Percentiles rank a stretch among this genome's conserved stretches.
Conservation (phyloP, 2,797 vertebrate genomes). For the Pseudomugil tenellus region DNA sequence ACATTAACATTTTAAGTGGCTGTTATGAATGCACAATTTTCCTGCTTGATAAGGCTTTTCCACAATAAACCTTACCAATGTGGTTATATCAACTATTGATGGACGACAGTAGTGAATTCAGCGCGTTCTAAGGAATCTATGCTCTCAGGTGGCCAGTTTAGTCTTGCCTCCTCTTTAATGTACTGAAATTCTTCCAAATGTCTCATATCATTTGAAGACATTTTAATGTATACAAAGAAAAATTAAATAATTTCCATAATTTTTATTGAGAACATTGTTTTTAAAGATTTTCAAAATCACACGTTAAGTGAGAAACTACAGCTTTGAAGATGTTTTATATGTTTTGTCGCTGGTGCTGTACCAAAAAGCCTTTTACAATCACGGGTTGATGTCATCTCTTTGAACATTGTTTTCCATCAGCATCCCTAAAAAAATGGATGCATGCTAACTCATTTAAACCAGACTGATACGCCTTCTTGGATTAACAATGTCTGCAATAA, state of each 20-base stretch:
- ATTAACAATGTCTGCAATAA: background rate
- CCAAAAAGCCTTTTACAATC: background rate
- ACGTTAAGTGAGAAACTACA: background rate
- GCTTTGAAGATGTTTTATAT: background rate
- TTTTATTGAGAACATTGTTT: too few relatives aligned
- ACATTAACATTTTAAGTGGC: background rate
- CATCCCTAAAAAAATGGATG: background rate
- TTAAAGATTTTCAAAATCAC: too few relatives aligned
- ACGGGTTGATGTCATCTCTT: background rate
- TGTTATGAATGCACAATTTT: background rate
- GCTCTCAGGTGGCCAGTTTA: background rate
- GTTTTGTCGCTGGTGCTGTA: background rate
- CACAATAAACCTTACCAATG: background rate
- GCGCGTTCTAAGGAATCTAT: background rate
- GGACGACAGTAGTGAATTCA: background rate
- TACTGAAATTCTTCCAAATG: background rate
- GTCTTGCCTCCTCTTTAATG: background rate
- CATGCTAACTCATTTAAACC: background rate
- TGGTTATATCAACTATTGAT: background rate
- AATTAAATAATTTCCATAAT: too few relatives aligned
- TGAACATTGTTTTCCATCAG: background rate
- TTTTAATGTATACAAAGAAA: too few relatives aligned
- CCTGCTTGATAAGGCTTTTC: background rate
- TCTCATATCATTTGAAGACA: too few relatives aligned
- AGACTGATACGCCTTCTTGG: background rate